Evolutionary conservation across 2,888 invertebrate genomes (phyloP), one percentile per base, ranked within the genome.

Genomic region (Habroteleia sp.): DNA sequence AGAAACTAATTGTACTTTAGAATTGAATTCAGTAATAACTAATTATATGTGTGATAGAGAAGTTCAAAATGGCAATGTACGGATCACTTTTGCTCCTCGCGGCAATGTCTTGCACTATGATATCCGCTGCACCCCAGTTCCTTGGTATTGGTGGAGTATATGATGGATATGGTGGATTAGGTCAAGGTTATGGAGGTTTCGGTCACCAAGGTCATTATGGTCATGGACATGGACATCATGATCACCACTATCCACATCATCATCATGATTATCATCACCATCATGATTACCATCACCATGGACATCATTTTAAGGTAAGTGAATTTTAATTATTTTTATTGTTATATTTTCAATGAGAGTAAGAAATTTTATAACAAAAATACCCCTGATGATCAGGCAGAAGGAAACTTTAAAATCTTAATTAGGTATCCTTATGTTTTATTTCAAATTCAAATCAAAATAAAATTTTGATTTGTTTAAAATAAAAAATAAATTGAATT

Each of bases 91-190:
- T 68, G 2, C 39, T 68, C 2, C 25, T 68, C n/a, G 1, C 50
- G 1, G 7, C 42, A 1, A 17, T 39, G 16, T 41, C 25, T 2
- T 56, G 54, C n/a, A 10, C 11, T 25, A 31, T 39, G 37, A 16
- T 58, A 27, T 50, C 41, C 4, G 58, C 58, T 6, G 68, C 50
- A 5, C 68, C 68, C 1, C 68, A 68, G 20, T 48, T 68, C 23
- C 7, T 52, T 20, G 65, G 54, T n/a, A 7, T 68, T 14, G 42
- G 33, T 10, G 65, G 41, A 41, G 5, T 66, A n/a, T 44, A 37
- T 14, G 48, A 31, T 6, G 37, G 39, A 3, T 42, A 42, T 17
- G 44, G 35, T 7, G 8, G 16, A 17, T 23, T 27, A 11, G 46
- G 58, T n/a, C n/a, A n/a, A 23, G 58, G 46, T 33, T 23, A 42